Evolutionary conservation across 2,113 vertebrate genomes (phyloP).

Genomic region (Sigmodon hispidus): DNA sequence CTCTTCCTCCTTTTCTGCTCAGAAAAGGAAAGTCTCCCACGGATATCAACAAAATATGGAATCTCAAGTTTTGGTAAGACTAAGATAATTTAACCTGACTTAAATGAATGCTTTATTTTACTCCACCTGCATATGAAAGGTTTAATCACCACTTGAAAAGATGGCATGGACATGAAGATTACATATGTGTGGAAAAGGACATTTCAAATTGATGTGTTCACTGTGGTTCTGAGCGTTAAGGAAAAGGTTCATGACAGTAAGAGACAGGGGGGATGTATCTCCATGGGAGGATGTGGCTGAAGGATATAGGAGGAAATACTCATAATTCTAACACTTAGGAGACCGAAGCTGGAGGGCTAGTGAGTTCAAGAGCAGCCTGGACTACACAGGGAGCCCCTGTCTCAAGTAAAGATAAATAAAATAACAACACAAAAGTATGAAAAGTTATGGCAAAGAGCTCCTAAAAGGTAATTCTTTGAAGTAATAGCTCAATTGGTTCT

Average conservation of each 20-base stretch:
- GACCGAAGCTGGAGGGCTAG: background rate
- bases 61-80: background rate
- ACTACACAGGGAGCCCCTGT: background rate
- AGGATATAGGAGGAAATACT: background rate
- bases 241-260: background rate
- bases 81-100: constrained; percentile 60
- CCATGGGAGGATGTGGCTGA: background rate
- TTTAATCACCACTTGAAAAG: constrained; percentile 70
- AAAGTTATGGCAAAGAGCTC: background rate
- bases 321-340: background rate
- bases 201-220: constrained; percentile 49
- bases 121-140: constrained; percentile 72
- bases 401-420: background rate
- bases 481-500: background rate
- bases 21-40: background rate
- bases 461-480: background rate
- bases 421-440: background rate
- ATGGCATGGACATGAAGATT: constrained; percentile 61
- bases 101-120: constrained; percentile 72
- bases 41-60: background rate
- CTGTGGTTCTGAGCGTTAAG: background rate
- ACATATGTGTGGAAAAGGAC: constrained; percentile 69
- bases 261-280: background rate
- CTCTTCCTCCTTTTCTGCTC: background rate
- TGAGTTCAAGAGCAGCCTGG: background rate